Evolutionary conservation across 2,797 vertebrate species (phyloP), one percentile per base, ranked within the genome.

Genomic region (Austrolebias charrua): DNA sequence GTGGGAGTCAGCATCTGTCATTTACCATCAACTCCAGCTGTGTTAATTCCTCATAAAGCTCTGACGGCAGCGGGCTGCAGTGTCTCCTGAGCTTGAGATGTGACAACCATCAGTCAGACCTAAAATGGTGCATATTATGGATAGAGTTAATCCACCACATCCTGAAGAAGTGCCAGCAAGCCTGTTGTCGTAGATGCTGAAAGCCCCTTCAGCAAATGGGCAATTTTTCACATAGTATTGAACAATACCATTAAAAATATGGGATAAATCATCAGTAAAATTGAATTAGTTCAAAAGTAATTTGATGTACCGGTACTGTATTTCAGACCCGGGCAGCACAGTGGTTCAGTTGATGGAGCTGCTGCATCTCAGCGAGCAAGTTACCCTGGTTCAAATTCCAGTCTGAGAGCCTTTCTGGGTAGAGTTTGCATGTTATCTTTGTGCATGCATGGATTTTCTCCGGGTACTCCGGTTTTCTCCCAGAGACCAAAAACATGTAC

Each of bases 1-100:
- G 57, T 76, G 90, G 77, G 77, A 75, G 63, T 74, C 61, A n/a
- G 83, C 84, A 88, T 79, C 87, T 91, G 89, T 82, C 85, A 86
- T 78, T 89, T 75, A 82, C 80, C 86, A 82, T 88, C 78, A 83
- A 72, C 69, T 79, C 56, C 75, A 78, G 73, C 83, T 80, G 73
- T 40, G 77, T 73, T 88, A 89, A 89, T 87, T 84, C 90, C 78
- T 74, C 49, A 79, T 81, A 84, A 82, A 79, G 63, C 82, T 83
- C 80, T 58, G 72, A 84, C 71, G 66, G 73, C 73, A 76, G 80
- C 68, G 59, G 80, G 69, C 66, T 40, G 19, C 42, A 19, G 50
- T 38, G 76, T 80, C 80, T 83, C 78, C 68, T 14, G 76, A 78
- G 76, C 55, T 61, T 1, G 29, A 43, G 65, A 44, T 71, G 63